Base-by-base conservation (phyloP, 2,797 vertebrate genomes). In the Austrolebias charrua region DNA sequence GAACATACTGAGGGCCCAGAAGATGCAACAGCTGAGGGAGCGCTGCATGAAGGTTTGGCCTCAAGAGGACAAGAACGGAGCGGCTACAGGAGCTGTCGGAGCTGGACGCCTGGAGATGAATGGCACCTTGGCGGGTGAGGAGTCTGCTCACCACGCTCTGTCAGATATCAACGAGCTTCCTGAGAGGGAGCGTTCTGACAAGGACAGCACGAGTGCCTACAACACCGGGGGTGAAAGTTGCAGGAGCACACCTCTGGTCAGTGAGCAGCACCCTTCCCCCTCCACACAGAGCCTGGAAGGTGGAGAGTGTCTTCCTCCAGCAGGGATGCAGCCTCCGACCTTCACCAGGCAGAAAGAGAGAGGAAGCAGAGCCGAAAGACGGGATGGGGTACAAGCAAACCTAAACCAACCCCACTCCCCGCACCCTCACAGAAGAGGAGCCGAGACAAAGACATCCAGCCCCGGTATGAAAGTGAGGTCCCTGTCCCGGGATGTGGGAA, bases 171-270 rank as follows among this genome's bases (percentile, higher is more conserved):
- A 95, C 0, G 96, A 98, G 77, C 89, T 96, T 12, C 95, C 96
- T 0, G 96, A 98, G 77, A 93, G 94, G 77, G 96, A 98, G 70
- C 94, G 95, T 66, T 95, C 94, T 0, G 95, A 96, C 68, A 95
- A 94, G 63, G 95, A 97, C 87, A 97, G 93, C 75, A 96, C 93
- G 71, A 98, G 96, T 76, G 96, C 96, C 83, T 98, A 98, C 90
- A 97, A 98, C 91, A 97, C 95, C 0, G 96, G 95, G 1, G 96
- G 96, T 71, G 96, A 96, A 74, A 98, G 96, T 64, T 96, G 95
- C 86, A 91, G 95, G 68, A 96, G 95, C 88, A 96, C 95, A 1
- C 95, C 95, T 0, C 82, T 95, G 69, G 84, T 92, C 35, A 86
- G 80, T 0, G 94, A 96, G 55, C 90, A 88, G 68, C 72, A 86